Evolutionary conservation across 2,888 invertebrate species (phyloP), one percentile per base, ranked within the genome.

Genomic region (Osedax fenrisi): DNA sequence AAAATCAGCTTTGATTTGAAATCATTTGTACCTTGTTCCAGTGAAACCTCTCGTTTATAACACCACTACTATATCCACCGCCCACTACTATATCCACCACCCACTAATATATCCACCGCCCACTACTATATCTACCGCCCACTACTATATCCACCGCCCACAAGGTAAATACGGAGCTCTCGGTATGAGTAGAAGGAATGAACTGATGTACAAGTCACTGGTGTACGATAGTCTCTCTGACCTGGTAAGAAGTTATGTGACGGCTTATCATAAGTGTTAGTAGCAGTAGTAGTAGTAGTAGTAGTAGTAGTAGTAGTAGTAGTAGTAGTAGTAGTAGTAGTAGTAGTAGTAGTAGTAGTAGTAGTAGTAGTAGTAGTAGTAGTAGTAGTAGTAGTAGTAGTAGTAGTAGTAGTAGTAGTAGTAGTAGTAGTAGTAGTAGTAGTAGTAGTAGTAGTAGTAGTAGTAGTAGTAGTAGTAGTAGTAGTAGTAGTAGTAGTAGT

Each of bases 121-220:
- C n/a, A n/a, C n/a, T n/a, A n/a, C n/a, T n/a, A n/a, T n/a, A n/a
- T n/a, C n/a, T n/a, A n/a, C n/a, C n/a, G n/a, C n/a, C n/a, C n/a
- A n/a, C n/a, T n/a, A n/a, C n/a, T n/a, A n/a, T n/a, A n/a, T n/a
- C n/a, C n/a, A n/a, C n/a, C n/a, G n/a, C n/a, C n/a, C n/a, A n/a
- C n/a, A n/a, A 41, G 41, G 41, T 41, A 41, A 77, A 26, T 85
- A 83, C 77, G 85, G 85, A 17, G 81, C 84, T 3, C 77, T 85
- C 22, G 85, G 85, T 5, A 83, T 85, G 82, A 84, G 84, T 77
- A 78, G 85, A 21, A 77, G 84, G 61, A 79, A 80, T 17, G 83
- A 84, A 72, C 82, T 85, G 74, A 85, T 84, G 83, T 82, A 83
- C 76, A 85, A 85, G 79, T 82, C 84, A 26, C 78, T 85, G 41